Evolutionary conservation across 2,888 invertebrate species (phyloP).

Genomic region (Gymnocheta viridis): DNA sequence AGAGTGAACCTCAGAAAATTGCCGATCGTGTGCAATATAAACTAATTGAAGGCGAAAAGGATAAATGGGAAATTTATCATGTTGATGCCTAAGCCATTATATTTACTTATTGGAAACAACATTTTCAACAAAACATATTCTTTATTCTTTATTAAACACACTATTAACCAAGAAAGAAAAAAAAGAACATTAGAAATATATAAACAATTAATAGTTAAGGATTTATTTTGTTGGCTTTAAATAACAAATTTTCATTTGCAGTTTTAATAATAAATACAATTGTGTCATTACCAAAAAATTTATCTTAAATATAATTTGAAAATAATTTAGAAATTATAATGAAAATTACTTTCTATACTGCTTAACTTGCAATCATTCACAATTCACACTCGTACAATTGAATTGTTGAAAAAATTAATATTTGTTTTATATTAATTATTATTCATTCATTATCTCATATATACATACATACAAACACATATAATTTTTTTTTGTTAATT

Average conservation of each 20-base stretch:
- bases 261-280: constrained; percentile 48
- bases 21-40: constrained; percentile 80
- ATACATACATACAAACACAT: no score
- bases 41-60: constrained; percentile 38
- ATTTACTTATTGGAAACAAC: neutral
- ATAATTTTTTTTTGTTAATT: no score
- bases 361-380: constrained; percentile 14
- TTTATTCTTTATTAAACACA: constrained; percentile 42
- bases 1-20: constrained; percentile 73
- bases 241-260: constrained; percentile 21
- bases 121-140: constrained; percentile 6
- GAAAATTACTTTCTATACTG: constrained; percentile 2
- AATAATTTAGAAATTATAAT: constrained; percentile 50
- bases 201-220: constrained; percentile 39
- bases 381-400: constrained; percentile 18
- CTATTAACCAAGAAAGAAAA: constrained; percentile 37
- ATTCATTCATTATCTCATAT: neutral
- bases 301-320: constrained; percentile 26
- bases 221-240: constrained; percentile 34
- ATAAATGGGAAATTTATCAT: constrained; percentile 76
- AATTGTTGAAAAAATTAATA: neutral
- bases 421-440: constrained; percentile 14
- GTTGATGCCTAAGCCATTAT: constrained; percentile 74
- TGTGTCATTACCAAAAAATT: constrained; percentile 13
- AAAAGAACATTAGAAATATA: constrained; percentile 27